Evolutionary conservation across 2,113 vertebrate genomes (phyloP).

Genomic region (Chaenogobius annularis): DNA sequence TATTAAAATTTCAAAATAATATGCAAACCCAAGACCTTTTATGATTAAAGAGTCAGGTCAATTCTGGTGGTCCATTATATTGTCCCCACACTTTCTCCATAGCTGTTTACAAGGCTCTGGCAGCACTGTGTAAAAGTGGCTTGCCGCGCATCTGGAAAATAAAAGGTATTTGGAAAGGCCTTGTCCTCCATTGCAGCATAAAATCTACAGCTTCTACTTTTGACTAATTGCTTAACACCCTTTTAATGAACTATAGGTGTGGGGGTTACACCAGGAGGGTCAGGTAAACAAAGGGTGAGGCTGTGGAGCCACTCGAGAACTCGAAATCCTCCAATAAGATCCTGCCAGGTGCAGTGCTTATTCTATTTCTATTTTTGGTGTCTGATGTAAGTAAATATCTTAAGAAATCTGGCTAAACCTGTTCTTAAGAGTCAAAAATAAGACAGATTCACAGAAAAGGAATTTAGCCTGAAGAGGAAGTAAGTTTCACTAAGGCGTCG

Average conservation of each 20-base stretch:
- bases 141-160: conserved; percentile 64
- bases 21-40: conserved; percentile 9
- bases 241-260: conserved; percentile 57
- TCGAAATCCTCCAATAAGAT: not conserved
- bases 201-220: conserved; percentile 48
- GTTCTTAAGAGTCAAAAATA: conserved; percentile 32
- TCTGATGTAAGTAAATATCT: conserved; percentile 37
- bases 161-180: conserved; percentile 54
- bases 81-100: conserved; percentile 65
- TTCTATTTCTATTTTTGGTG: conserved; percentile 49
- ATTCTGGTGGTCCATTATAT: conserved; percentile 70
- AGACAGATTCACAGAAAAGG: conserved; percentile 31
- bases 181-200: conserved; percentile 48
- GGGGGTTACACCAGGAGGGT: conserved; percentile 35
- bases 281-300: conserved; percentile 25
- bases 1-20: not conserved
- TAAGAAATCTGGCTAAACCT: conserved; percentile 34
- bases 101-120: conserved; percentile 61
- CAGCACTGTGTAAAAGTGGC: conserved; percentile 58
- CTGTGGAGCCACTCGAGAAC: conserved; percentile 14
- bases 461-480: conserved; percentile 43
- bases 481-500: conserved; percentile 47
- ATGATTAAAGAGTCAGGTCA: conserved; percentile 40
- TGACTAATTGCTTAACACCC: conserved; percentile 68
- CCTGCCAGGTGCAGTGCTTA: conserved; percentile 9